A percentile compares a stretch with the other conserved stretches of the same genome.
These are phyloP conservation scores for Hippoglossus hippoglossus DNA, from an alignment of 2,797 vertebrate species.

Conservation along the genomic window DNA sequence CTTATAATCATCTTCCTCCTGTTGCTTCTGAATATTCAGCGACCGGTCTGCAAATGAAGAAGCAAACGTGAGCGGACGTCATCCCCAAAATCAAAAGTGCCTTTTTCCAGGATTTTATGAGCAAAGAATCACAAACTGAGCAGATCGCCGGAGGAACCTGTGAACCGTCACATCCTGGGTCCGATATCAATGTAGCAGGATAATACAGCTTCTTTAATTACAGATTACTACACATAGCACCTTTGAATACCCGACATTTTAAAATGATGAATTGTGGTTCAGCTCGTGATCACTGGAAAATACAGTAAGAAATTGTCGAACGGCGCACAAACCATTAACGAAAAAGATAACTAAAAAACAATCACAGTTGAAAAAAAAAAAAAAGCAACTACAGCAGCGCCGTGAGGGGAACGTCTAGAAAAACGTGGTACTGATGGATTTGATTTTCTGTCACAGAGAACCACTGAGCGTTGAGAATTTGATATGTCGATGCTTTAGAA, in stretches of 20 bases:
- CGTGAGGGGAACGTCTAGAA: conserved; percentile 54
- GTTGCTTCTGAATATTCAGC: conserved; percentile 51
- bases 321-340: conserved; percentile 53
- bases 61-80: conserved; percentile 35
- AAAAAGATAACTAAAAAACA: conserved; percentile 27
- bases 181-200: conserved; percentile 39
- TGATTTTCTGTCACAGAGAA: conserved; percentile 8
- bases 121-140: conserved; percentile 13
- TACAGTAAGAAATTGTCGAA: conserved; percentile 59
- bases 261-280: conserved; percentile 38
- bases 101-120: conserved; percentile 14
- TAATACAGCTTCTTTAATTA: conserved; percentile 28
- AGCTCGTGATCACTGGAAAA: conserved; percentile 47
- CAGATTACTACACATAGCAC: conserved; percentile 78
- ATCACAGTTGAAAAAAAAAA: conserved; percentile 64
- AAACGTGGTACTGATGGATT: conserved; percentile 36
- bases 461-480: conserved; percentile 33
- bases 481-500: conserved; percentile 58
- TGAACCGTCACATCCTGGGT: conserved; percentile 32
- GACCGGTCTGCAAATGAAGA: conserved; percentile 37
- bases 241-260: conserved; percentile 61
- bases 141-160: conserved; percentile 23
- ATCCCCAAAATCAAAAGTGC: conserved; percentile 27
- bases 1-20: conserved; percentile 14
- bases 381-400: conserved; percentile 72